phyloP scores from a whole-genome alignment of 2,113 vertebrate species.

The Hippopotamus amphibius region DNA sequence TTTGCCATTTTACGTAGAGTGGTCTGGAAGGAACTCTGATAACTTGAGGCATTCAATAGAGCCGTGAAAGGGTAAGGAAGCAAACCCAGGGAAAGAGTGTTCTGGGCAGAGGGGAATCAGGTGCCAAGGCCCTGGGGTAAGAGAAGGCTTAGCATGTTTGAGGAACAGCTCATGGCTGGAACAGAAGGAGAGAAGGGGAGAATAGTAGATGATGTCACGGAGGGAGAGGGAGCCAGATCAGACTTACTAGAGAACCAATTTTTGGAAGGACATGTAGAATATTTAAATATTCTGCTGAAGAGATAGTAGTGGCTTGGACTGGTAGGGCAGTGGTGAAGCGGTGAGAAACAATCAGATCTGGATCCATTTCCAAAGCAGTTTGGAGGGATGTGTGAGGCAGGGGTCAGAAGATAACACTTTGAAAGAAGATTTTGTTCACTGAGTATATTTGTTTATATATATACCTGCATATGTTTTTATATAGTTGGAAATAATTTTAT shows the following conservation, averaged over 20 bases:
- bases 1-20: not conserved
- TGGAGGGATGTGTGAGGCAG: not conserved
- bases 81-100: not conserved
- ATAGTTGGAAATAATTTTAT: not conserved
- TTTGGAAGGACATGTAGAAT: not conserved
- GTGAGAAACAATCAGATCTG: not conserved
- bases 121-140: not conserved
- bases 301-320: not conserved
- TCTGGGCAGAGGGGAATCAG: not conserved
- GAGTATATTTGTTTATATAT: not conserved
- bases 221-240: not conserved
- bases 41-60: not conserved
- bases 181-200: not conserved
- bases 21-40: not conserved
- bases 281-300: not conserved
- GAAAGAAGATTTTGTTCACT: constrained; percentile 6
- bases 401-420: not conserved
- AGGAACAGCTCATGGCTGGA: not conserved
- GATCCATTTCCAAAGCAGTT: not conserved
- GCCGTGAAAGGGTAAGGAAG: not conserved
- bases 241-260: not conserved
- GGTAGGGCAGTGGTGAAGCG: not conserved
- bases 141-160: not conserved
- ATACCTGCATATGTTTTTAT: not conserved
- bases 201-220: not conserved